Conservation (phyloP, 92 coral and sea anemone genomes). For the Micromussa lordhowensis region DNA sequence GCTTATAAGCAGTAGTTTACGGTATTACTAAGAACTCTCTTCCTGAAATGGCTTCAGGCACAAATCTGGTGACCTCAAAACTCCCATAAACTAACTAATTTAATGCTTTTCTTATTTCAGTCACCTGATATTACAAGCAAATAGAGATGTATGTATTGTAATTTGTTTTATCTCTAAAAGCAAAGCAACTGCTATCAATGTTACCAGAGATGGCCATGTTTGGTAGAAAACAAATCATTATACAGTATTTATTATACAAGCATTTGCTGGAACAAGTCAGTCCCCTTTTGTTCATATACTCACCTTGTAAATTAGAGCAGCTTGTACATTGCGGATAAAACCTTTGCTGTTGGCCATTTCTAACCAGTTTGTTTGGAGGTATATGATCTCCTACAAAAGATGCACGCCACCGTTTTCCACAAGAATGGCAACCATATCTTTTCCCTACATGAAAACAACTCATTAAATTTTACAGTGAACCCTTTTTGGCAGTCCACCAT, state of each 20-base stretch:
- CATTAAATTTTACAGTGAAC: neutral
- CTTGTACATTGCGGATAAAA: constrained; percentile 93
- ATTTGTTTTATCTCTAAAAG: too few relatives aligned
- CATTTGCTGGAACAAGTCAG: neutral
- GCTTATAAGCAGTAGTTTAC: neutral
- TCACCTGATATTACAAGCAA: too few relatives aligned
- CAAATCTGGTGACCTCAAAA: too few relatives aligned
- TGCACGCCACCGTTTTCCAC: constrained; percentile 83
- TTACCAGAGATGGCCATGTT: too few relatives aligned
- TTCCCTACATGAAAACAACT: constrained; percentile 60
- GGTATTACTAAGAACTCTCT: too few relatives aligned
- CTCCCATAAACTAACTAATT: too few relatives aligned
- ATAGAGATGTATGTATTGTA: too few relatives aligned
- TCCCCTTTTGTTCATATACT: neutral
- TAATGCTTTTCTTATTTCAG: too few relatives aligned
- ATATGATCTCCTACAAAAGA: constrained; percentile 94
- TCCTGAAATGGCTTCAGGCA: too few relatives aligned
- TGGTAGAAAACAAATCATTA: too few relatives aligned
- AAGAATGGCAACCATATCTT: constrained; percentile 91
- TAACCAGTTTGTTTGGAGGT: constrained; percentile 93
- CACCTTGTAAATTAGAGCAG: constrained; percentile 92
- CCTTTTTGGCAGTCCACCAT: neutral
- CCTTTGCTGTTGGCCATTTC: constrained; percentile 73
- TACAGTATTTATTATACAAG: too few relatives aligned
- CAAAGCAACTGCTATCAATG: too few relatives aligned